Percentiles rank a stretch among this genome's conserved stretches.
Evolutionary conservation across 2,113 vertebrate genomes (phyloP).

Genomic region (Phaethon lepturus): DNA sequence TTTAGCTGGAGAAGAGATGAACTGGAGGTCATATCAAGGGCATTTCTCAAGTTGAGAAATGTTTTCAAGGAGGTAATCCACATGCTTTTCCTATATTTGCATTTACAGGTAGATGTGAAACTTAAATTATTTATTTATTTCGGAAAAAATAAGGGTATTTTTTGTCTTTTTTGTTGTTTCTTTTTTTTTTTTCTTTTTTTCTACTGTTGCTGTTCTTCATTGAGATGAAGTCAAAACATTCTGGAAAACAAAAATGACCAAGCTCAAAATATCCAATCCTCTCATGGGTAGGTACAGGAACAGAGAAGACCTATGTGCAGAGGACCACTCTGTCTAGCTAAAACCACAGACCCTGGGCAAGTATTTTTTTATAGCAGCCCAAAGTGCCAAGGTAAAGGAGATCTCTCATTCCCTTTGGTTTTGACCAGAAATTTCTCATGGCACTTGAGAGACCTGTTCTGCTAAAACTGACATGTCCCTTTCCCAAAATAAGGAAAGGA

Average conservation of each 20-base stretch:
- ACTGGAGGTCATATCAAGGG: neutral
- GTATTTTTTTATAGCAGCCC: neutral
- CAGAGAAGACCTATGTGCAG: neutral
- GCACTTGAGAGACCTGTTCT: neutral
- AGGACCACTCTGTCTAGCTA: neutral
- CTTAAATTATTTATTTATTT: neutral
- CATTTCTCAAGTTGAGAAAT: neutral
- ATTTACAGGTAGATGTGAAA: neutral
- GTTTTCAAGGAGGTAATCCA: neutral
- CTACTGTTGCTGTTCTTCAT: neutral
- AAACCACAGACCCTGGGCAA: neutral
- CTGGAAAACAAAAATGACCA: neutral
- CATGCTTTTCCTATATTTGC: neutral
- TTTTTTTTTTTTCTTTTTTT: rapidly evolving
- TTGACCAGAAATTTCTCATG: neutral
- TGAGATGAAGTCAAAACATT: neutral
- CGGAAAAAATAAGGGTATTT: neutral
- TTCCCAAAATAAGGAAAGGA: neutral
- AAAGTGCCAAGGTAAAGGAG: neutral
- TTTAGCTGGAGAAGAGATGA: neutral
- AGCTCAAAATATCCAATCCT: neutral
- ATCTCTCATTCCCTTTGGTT: neutral
- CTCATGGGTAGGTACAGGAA: neutral
- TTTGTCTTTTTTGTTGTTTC: no score
- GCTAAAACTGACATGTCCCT: neutral